These are phyloP conservation scores for Carcina quercana DNA, from an alignment of 2,888 invertebrate species.

Conservation along the genomic window DNA sequence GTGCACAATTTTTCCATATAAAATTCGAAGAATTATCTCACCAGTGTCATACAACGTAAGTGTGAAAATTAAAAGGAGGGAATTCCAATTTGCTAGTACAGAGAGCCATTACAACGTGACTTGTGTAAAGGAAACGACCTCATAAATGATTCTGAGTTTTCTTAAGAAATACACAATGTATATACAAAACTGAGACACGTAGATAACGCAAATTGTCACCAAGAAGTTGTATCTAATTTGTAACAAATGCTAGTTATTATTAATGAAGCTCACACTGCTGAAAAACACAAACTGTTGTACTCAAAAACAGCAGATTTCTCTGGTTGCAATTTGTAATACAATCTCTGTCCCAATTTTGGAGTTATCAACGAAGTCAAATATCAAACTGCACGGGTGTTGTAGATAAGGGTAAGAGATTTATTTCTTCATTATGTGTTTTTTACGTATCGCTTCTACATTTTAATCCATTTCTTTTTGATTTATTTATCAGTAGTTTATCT, in stretches of 20 bases:
- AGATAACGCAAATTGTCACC: too few relatives aligned
- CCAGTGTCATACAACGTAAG: too few relatives aligned
- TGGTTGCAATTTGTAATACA: constrained; percentile 37
- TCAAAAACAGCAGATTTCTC: too few relatives aligned
- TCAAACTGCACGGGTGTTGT: constrained; percentile 32
- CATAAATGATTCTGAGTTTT: too few relatives aligned
- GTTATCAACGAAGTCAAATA: constrained; percentile 58
- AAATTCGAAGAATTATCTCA: too few relatives aligned
- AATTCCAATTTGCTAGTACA: constrained; percentile 2
- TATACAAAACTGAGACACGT: too few relatives aligned
- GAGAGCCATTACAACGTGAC: constrained; percentile 5
- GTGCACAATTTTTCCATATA: too few relatives aligned
- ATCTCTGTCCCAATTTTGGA: constrained; percentile 55
- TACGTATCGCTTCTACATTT: neutral
- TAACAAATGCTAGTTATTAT: too few relatives aligned
- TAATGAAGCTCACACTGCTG: too few relatives aligned
- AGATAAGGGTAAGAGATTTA: constrained; percentile 29
- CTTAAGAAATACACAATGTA: too few relatives aligned
- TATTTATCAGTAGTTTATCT: neutral
- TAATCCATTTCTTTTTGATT: neutral
- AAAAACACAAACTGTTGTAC: too few relatives aligned
- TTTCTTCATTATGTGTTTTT: neutral
- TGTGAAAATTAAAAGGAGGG: constrained; percentile 10
- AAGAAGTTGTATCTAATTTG: too few relatives aligned
- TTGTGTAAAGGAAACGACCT: constrained; percentile 1